These are phyloP conservation scores for Carposina sasakii DNA, from an alignment of 1,140 invertebrate genomes.

Conservation along the genomic window DNA sequence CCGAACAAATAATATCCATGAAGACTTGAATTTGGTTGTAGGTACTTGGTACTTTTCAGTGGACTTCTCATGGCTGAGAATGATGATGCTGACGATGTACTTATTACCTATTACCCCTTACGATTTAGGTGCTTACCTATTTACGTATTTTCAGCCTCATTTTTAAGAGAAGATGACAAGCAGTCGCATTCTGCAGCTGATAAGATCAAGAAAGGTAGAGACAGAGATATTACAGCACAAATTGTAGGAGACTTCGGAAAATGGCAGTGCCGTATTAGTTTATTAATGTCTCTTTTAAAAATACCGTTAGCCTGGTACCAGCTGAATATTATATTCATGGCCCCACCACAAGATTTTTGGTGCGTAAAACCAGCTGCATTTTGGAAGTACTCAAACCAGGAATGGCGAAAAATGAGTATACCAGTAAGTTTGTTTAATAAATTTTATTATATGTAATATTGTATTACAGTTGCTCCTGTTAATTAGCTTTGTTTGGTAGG, in stretches of 20 bases:
- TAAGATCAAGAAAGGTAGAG: neutral
- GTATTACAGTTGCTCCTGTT: too few relatives aligned
- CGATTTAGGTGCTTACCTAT: too few relatives aligned
- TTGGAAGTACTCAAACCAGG: conserved; percentile 33
- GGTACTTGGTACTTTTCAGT: too few relatives aligned
- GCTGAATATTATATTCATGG: conserved; percentile 76
- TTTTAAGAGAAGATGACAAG: too few relatives aligned
- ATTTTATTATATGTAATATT: too few relatives aligned
- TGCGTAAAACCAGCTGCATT: conserved; percentile 53
- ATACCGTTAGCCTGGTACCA: conserved; percentile 79
- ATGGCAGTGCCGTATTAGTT: conserved; percentile 79
- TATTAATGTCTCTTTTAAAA: conserved; percentile 78
- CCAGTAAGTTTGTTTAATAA: conserved; percentile 49
- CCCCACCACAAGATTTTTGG: conserved; percentile 73
- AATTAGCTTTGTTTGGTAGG: too few relatives aligned
- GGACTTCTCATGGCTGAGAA: too few relatives aligned
- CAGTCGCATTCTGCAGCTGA: neutral
- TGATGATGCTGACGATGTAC: too few relatives aligned
- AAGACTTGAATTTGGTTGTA: too few relatives aligned
- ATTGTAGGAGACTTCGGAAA: conserved; percentile 79
- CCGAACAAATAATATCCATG: too few relatives aligned
- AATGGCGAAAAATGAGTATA: conserved; percentile 54
- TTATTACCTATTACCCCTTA: too few relatives aligned
- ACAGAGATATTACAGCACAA: conserved; percentile 37
- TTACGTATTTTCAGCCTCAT: too few relatives aligned